Evolutionary conservation across 2,797 vertebrate genomes (phyloP).

Genomic region (Cryptoprocta ferox): DNA sequence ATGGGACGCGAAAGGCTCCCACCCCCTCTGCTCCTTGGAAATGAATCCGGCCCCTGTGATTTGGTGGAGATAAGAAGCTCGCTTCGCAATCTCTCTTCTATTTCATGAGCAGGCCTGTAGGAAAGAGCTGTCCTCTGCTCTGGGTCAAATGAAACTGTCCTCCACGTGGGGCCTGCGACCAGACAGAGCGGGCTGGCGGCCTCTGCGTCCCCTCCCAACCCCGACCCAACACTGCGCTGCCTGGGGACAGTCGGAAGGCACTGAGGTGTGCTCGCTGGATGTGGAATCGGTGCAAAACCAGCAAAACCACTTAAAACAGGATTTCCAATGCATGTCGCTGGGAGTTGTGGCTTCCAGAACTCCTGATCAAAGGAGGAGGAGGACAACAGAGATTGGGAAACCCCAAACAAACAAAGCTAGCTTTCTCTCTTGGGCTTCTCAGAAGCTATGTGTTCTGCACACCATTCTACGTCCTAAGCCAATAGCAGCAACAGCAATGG

Average conservation of each 20-base stretch:
- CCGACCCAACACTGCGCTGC: not conserved
- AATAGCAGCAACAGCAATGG: not conserved
- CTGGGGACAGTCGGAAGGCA: rapidly evolving
- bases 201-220: not conserved
- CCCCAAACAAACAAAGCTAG: not conserved
- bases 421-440: not conserved
- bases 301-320: not conserved
- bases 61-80: not conserved
- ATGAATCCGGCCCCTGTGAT: not conserved
- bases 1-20: not conserved
- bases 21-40: not conserved
- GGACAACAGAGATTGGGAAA: not conserved
- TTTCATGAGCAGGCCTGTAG: not conserved
- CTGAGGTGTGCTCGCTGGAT: not conserved
- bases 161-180: not conserved
- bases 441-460: not conserved
- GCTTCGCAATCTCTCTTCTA: not conserved
- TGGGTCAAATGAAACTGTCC: not conserved
- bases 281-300: not conserved
- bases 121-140: not conserved
- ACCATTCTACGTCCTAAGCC: not conserved
- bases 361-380: not conserved
- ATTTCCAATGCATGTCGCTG: not conserved
- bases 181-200: not conserved
- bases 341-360: not conserved